Conservation (phyloP, 2,888 invertebrate species). For the Xanthorhoe designata region DNA sequence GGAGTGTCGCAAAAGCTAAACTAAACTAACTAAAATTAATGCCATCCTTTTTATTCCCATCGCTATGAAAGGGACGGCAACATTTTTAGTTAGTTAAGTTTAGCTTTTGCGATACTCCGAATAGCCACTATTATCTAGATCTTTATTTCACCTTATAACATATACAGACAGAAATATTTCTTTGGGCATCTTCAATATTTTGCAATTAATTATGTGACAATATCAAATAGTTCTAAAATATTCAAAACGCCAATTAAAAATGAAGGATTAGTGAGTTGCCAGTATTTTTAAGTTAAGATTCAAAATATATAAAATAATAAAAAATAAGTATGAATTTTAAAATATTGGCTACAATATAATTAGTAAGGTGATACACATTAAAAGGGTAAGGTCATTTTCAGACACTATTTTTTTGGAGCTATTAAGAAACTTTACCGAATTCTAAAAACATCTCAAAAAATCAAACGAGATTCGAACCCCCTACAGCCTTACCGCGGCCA, state of each 20-base stretch:
- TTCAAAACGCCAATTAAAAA: conserved; percentile 25
- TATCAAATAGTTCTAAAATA: conserved; percentile 4
- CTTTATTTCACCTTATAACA: conserved; percentile 24
- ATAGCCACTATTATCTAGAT: conserved; percentile 29
- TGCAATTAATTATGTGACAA: not conserved
- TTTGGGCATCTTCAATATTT: conserved; percentile 18
- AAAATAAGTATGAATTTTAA: conserved; percentile 12
- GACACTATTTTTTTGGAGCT: not conserved
- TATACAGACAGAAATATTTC: conserved; percentile 25
- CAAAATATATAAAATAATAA: conserved; percentile 1
- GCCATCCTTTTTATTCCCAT: too few species aligned
- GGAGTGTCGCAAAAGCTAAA: too few species aligned
- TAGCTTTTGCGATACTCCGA: too few species aligned
- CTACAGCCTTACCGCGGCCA: too few species aligned
- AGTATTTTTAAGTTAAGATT: conserved; percentile 5
- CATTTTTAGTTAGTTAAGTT: too few species aligned
- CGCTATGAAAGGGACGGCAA: too few species aligned
- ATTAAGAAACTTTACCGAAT: not conserved
- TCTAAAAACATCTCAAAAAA: too few species aligned
- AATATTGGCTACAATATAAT: conserved; percentile 8
- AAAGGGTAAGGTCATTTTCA: not conserved
- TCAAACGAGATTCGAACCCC: too few species aligned
- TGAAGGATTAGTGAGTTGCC: conserved; percentile 15
- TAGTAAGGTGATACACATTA: conserved; percentile 1
- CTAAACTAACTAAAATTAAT: too few species aligned